Base-by-base conservation (phyloP, 2,888 invertebrate genomes). In the Campoplex capitator region DNA sequence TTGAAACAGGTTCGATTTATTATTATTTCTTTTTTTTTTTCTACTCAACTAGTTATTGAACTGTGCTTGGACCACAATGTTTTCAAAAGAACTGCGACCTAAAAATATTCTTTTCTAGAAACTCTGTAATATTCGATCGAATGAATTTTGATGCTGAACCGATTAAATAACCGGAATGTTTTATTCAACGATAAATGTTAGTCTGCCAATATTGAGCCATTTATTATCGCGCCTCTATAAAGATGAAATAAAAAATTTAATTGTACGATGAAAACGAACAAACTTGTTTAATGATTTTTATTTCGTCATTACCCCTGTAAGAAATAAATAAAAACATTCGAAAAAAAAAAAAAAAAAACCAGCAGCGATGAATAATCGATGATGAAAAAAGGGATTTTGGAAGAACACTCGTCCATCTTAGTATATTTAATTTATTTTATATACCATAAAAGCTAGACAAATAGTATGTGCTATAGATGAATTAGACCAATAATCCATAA, bases 381-480 rank as follows among this genome's bases (percentile, higher is more conserved):
- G 42, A 70, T 51, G 54, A 79, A 73, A 78, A 58, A 42, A 70
- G 54, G 67, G 68, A 38, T 38, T 23, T 23, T 23, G 56, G 78
- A 56, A 76, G 11, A 82, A 73, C 9, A 87, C 48, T 76, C 65
- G 51, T 68, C 45, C 77, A 35, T 79, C 23, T 51, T 83, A 48
- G 71, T 88, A 79, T 86, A 84, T 45, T 84, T 83, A 83, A 85
- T 89, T 87, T 89, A 86, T 87, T 89, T 62, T 77, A 78, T 90
- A 85, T 90, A 90, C 89, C 91, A 92, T 93, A 93, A 93, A 93
- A 93, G 91, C 92, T 93, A 93, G 91, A 94, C 92, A 93, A 93
- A 92, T 92, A 87, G 71, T 84, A 93, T 91, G 93, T 93, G 94
- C 93, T 93, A 93, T 91, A 90, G 91, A 93, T 91, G 92, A 90